Evolutionary conservation across 2,797 vertebrate genomes (phyloP), one percentile per base, ranked within the genome.

Genomic region (Channa striata): DNA sequence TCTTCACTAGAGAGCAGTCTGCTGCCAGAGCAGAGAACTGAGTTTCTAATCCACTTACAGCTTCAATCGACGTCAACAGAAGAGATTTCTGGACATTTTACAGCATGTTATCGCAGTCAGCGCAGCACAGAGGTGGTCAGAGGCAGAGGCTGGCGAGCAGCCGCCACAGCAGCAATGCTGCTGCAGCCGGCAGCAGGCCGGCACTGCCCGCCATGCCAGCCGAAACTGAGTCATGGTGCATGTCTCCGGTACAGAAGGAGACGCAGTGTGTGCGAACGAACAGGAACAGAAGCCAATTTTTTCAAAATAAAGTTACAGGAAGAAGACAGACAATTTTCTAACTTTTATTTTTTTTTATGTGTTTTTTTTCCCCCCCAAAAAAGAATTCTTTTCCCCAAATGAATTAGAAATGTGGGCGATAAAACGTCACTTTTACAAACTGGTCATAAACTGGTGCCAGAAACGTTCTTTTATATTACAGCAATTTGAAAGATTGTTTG

Each of bases 171-270:
- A 67, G 65, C 57, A 63, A 61, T 47, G 17, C 49, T 59, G 70
- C 53, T 51, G 11, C n/a, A n/a, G n/a, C n/a, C n/a, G n/a, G n/a
- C n/a, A n/a, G n/a, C n/a, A n/a, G n/a, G n/a, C n/a, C n/a, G n/a
- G n/a, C 73, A 43, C 40, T 74, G 63, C 62, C 76, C 58, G 16
- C 50, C 52, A 51, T 84, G 87, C 87, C 90, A 87, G 82, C 72
- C 65, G 36, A 85, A 87, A 81, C 80, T 46, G 57, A 88, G 54
- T 81, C 73, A 68, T 23, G 43, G 59, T 71, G 74, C 56, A 10
- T 39, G 77, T 71, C 63, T 67, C 58, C 49, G 20, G 58, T 14
- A 65, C 68, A 36, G 60, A 56, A 62, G 57, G 73, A 73, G 64
- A 37, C 68, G 21, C 64, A 30, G 25, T 59, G 46, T 72, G 68